A percentile compares a stretch with the other conserved stretches of the same genome.
Evolutionary conservation across 2,113 vertebrate species (phyloP).

Genomic region (Cyprinodon brontotheroides): DNA sequence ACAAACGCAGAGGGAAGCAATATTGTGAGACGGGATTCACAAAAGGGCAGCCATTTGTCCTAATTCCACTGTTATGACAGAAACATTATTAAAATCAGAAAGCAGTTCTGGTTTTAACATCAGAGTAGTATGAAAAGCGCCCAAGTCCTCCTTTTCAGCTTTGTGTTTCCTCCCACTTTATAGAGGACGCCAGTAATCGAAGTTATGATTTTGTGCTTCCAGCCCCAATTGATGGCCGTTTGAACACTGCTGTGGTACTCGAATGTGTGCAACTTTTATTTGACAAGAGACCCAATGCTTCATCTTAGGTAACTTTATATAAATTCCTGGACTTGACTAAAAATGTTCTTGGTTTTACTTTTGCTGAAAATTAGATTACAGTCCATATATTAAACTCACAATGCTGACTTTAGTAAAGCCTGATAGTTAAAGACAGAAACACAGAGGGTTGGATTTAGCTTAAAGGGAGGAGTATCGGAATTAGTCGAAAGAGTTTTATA

Average conservation of each 20-base stretch:
- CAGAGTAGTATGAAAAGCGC: conserved; percentile 28
- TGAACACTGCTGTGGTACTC: conserved; percentile 7
- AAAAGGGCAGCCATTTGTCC: conserved; percentile 38
- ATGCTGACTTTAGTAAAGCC: neutral
- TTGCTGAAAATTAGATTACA: neutral
- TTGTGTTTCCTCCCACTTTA: conserved; percentile 15
- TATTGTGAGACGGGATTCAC: conserved; percentile 26
- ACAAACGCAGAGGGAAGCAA: conserved; percentile 25
- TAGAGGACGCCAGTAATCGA: conserved; percentile 28
- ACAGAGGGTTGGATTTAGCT: neutral
- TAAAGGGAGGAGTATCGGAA: neutral
- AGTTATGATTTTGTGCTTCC: conserved; percentile 43
- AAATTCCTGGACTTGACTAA: neutral
- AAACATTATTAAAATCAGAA: conserved; percentile 46
- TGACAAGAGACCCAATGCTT: neutral
- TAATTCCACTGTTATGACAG: conserved; percentile 34
- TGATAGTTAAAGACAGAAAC: neutral
- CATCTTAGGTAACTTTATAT: neutral
- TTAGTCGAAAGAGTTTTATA: neutral
- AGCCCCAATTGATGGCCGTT: conserved; percentile 25
- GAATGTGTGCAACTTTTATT: conserved; percentile 18
- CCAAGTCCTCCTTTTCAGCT: conserved; percentile 10
- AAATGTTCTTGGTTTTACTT: neutral
- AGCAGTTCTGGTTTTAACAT: conserved; percentile 45
- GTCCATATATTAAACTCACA: neutral